Percentiles rank a stretch among this genome's conserved stretches.
phyloP scores from a whole-genome alignment of 2,113 vertebrate species.

The Epinephelus cyanopodus region DNA sequence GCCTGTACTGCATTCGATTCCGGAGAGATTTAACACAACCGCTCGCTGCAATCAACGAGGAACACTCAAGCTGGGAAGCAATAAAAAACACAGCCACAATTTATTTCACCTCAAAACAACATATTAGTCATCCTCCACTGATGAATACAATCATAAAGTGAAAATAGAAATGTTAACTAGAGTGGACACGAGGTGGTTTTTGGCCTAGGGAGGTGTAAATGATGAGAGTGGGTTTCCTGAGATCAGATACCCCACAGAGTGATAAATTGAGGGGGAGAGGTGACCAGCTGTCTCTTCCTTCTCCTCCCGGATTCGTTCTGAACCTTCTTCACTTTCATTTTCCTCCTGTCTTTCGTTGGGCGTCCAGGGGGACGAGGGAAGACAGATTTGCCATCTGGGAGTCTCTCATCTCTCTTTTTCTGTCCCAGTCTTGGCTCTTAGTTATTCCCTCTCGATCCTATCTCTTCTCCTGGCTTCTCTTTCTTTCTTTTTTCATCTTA shows the following conservation, averaged over 20 bases:
- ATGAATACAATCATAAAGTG: constrained; percentile 30
- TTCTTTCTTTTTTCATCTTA: not conserved
- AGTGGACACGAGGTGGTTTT: constrained; percentile 25
- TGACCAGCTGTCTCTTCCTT: constrained; percentile 59
- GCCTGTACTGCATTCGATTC: constrained; percentile 51
- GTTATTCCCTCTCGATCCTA: not conserved
- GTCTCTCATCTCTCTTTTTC: constrained; percentile 17
- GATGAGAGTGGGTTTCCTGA: constrained; percentile 50
- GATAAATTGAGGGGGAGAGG: constrained; percentile 64
- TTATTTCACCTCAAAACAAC: constrained; percentile 47
- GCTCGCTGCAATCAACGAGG: constrained; percentile 43
- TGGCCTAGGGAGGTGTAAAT: constrained; percentile 62
- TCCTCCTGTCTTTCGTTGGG: not conserved
- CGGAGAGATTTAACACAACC: constrained; percentile 61
- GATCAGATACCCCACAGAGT: constrained; percentile 62
- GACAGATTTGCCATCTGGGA: constrained; percentile 19
- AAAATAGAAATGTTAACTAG: constrained; percentile 53
- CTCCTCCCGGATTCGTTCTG: constrained; percentile 22
- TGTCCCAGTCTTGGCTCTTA: not conserved
- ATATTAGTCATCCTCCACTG: constrained; percentile 59
- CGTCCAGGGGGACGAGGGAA: not conserved
- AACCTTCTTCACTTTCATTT: constrained; percentile 23
- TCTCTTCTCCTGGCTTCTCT: not conserved
- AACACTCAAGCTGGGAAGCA: constrained; percentile 50
- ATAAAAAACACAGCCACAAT: not conserved